Evolutionary conservation across 1,140 invertebrate species (phyloP).

Genomic region (Penaeus vannamei): DNA sequence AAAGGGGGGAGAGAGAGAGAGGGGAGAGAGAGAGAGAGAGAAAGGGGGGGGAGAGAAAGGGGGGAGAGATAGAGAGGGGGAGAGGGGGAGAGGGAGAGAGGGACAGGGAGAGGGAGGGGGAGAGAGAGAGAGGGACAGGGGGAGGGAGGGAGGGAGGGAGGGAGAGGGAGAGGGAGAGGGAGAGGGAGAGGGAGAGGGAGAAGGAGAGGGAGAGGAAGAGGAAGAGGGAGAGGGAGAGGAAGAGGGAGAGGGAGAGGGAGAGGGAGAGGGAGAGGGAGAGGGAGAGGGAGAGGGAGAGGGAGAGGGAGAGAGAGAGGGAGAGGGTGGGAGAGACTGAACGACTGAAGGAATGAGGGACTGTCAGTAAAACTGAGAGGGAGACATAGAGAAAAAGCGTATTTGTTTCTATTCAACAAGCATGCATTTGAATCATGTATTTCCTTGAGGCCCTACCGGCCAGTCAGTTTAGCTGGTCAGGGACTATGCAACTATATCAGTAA

Average conservation of each 20-base stretch:
- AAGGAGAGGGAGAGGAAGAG: no score
- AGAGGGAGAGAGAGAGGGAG: neutral
- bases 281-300: neutral
- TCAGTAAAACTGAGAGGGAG: neutral
- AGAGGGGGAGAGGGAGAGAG: neutral
- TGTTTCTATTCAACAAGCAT: no score
- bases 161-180: neutral
- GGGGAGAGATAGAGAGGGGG: no score
- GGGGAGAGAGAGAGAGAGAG: neutral
- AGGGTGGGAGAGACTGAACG: neutral
- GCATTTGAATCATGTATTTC: no score
- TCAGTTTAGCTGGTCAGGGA: no score
- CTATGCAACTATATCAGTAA: no score
- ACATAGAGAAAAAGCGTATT: neutral
- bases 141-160: neutral
- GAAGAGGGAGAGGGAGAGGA: neutral
- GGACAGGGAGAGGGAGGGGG: neutral
- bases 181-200: no score
- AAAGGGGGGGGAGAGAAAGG: no score
- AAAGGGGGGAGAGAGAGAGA: conserved; percentile 9
- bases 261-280: neutral
- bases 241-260: neutral
- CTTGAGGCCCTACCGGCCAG: no score
- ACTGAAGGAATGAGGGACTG: neutral
- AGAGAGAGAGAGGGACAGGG: neutral